Conservation (phyloP, 2,113 vertebrate genomes). For the Chloropsis cyanopogon region DNA sequence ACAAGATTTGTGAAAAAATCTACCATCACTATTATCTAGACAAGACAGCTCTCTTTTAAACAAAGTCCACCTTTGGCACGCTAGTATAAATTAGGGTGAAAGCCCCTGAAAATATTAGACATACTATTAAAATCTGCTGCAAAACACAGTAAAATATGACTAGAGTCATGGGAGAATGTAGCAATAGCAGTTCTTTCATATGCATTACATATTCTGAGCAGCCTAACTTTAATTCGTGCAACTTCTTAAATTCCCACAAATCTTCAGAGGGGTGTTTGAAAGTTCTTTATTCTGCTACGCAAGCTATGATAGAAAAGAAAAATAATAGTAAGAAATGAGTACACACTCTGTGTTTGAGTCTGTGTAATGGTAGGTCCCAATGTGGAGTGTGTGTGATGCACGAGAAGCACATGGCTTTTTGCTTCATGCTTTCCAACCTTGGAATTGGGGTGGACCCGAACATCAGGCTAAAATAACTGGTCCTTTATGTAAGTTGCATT, state of each 20-base stretch:
- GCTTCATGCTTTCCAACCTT: background rate
- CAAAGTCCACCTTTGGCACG: background rate
- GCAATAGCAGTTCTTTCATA: background rate
- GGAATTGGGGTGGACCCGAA: background rate
- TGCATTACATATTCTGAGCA: background rate
- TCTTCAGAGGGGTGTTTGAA: background rate
- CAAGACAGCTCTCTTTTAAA: background rate
- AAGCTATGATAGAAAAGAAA: background rate
- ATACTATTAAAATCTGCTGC: background rate
- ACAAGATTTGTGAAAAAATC: background rate
- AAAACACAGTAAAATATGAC: background rate
- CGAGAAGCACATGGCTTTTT: background rate
- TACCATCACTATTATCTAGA: background rate
- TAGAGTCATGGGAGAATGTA: background rate
- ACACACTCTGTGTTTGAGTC: background rate
- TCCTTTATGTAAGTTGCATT: background rate
- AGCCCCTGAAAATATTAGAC: background rate
- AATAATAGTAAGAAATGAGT: background rate
- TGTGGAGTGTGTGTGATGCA: background rate
- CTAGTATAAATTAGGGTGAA: background rate
- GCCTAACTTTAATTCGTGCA: background rate
- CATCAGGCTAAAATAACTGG: background rate
- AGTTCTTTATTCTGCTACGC: background rate
- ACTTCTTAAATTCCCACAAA: background rate
- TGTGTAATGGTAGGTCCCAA: background rate